Base-by-base conservation (phyloP, 2,113 vertebrate species). In the Scatophagus argus region DNA sequence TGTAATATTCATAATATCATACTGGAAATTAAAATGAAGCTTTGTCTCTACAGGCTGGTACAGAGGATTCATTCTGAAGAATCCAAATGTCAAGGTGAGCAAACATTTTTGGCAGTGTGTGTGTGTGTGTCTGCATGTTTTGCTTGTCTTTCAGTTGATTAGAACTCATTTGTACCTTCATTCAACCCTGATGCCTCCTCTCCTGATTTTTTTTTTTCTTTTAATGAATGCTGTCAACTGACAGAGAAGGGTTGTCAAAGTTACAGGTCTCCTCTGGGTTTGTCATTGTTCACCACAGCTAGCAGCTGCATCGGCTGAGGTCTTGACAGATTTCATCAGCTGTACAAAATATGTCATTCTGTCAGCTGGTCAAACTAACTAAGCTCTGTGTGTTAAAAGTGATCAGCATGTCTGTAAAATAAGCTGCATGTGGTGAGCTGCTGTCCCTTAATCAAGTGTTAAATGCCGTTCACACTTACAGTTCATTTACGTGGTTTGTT, bases 1-100 rank as follows among this genome's bases (percentile, higher is more conserved):
- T 49, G n/a, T 12, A 12, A 36, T 72, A 61, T 21, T 78, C 12
- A 58, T 1, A 6, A 4, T 12, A 49, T 62, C 3, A 23, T 8
- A 5, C 44, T 67, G 16, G 13, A 69, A 77, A 80, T 89, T 47
- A 60, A 52, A 73, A 67, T 55, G 1, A 4, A 29, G n/a, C 36
- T 82, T 74, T 91, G 17, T 94, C 46, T 94, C 87, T 61, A 36
- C 93, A 99, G 98, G 97, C 27, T 99, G 98, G 98, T 99, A 97
- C 94, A 94, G 98, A 96, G 98, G 98, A 94, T 99, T 98, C 93
- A 96, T 97, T 93, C 94, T 98, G 89, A 99, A 98, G 96, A 99
- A 98, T 89, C 97, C 97, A 74, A 97, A 94, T 89, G 66, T 94
- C 86, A 99, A 99, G 98, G 98, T 99, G 95, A 95, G 92, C 44